Evolutionary conservation across 2,888 invertebrate genomes (phyloP), one percentile per base, ranked within the genome.

Genomic region (Latheticus oryzae): DNA sequence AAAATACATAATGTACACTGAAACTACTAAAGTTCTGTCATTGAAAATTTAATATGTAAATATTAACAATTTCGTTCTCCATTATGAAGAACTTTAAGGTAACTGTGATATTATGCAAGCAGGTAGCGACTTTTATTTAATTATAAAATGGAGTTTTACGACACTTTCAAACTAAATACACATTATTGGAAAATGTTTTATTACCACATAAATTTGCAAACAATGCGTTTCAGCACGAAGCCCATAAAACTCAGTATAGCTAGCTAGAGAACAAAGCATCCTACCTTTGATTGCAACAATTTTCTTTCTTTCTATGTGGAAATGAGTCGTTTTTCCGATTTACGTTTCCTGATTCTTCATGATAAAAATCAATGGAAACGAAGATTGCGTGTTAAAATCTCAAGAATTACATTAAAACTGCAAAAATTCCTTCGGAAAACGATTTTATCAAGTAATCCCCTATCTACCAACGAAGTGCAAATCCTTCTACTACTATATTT

Each of bases 111-210:
- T 51, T 51, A 52, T 52, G 40, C 42, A 23, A 9, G 42, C 38
- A 45, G 54, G 28, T 51, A 19, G 21, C n/a, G 23, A 23, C 48
- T 50, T 50, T 51, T 57, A 43, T 50, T 53, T 35, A 52, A 58
- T 54, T 58, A 50, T 57, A 57, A 53, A 54, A 54, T 23, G 33
- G 43, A 56, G 56, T 56, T 56, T 56, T 50, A 56, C 56, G 56
- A 38, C 56, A 56, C 40, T 42, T 56, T 56, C 12, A 42, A 19
- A 23, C 48, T 15, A 40, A 48, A 56, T 33, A 48, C 56, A 59
- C 58, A 54, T 59, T 54, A 59, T 59, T 59, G 50, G 58, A 54
- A 50, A 54, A 59, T 54, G 45, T 48, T 54, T 59, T 54, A 59
- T 54, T 58, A 30, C 47, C 12, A 23, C 50, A 50, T 56, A 56